Base-by-base conservation (phyloP, 2,888 invertebrate species). In the Shargacucullia verbasci region DNA sequence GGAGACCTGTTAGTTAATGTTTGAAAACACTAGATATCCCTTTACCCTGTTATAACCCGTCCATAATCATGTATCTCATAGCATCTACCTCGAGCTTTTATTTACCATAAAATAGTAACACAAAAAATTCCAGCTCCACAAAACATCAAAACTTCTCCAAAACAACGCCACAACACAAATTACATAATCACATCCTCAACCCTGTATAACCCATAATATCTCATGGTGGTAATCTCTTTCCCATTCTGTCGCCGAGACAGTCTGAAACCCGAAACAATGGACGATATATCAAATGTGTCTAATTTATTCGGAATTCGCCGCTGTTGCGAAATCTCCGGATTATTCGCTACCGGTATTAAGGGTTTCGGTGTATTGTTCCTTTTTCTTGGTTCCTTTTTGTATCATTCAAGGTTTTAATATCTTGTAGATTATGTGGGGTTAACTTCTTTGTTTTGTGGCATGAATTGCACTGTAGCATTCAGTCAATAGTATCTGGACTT, bases 271-370 rank as follows among this genome's bases (percentile, higher is more conserved):
- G 43, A 59, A 76, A 76, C 76, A 76, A 76, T 74, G 72, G 65
- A 7, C 59, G 37, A 61, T 76, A 67, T 74, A 72, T 76, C 76
- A 76, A 74, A 76, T 66, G 68, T 65, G 72, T 68, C 69, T 76
- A 76, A 74, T 74, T 76, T 74, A 76, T 74, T 63, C 72, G 43
- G 60, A 66, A 72, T 69, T 46, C 68, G 57, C 45, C 60, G 61
- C 49, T 58, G 57, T 20, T 62, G 52, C 60, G 59, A 60, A 76
- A 69, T 71, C 72, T 65, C 63, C 49, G 72, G 70, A 68, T 76
- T 76, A 74, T 62, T 57, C 34, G 38, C 43, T 61, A 35, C 58
- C 46, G 60, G 70, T 53, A 59, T 75, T 73, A 66, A 41, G 46
- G 70, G 43, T 60, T 13, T 38, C 6, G 43, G 44, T 33, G 44